A percentile compares a stretch with the other conserved stretches of the same genome.
Conservation (phyloP, 2,888 invertebrate species). For the Clusia tigrina region DNA sequence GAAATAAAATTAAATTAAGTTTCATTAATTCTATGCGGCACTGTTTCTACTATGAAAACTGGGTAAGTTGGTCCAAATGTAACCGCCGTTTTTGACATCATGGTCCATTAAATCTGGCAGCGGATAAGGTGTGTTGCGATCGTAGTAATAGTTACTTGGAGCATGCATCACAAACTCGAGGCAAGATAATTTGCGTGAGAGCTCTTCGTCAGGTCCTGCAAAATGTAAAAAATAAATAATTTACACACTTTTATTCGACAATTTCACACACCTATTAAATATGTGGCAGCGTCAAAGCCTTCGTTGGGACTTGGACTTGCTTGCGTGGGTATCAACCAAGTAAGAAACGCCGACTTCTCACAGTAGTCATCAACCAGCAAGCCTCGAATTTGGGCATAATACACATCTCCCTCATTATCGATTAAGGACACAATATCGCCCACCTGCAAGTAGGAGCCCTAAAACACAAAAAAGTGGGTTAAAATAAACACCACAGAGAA, state of each 20-base stretch:
- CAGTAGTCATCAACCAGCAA: slow-evolving; percentile 91
- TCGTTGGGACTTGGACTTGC: slow-evolving; percentile 80
- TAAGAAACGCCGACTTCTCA: slow-evolving; percentile 90
- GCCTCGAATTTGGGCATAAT: slow-evolving; percentile 90
- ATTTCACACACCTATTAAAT: slow-evolving; percentile 79
- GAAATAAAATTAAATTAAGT: neutral
- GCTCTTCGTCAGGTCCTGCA: slow-evolving; percentile 85
- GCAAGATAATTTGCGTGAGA: slow-evolving; percentile 83
- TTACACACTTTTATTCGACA: neutral
- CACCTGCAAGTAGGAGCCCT: slow-evolving; percentile 83
- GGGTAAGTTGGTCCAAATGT: slow-evolving; percentile 72
- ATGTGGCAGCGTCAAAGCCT: slow-evolving; percentile 87
- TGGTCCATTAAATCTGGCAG: slow-evolving; percentile 64
- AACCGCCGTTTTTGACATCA: slow-evolving; percentile 68
- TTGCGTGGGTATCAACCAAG: slow-evolving; percentile 89
- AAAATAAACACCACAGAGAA: neutral
- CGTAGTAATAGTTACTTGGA: slow-evolving; percentile 88
- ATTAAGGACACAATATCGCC: slow-evolving; percentile 90
- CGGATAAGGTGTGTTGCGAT: slow-evolving; percentile 80
- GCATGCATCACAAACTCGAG: slow-evolving; percentile 95
- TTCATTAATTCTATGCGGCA: neutral
- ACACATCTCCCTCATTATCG: slow-evolving; percentile 78
- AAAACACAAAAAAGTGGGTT: neutral
- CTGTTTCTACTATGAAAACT: slow-evolving; percentile 43
- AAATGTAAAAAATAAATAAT: neutral